phyloP scores from a whole-genome alignment of 1,140 invertebrate genomes.

The Atopsyche davidsoni region DNA sequence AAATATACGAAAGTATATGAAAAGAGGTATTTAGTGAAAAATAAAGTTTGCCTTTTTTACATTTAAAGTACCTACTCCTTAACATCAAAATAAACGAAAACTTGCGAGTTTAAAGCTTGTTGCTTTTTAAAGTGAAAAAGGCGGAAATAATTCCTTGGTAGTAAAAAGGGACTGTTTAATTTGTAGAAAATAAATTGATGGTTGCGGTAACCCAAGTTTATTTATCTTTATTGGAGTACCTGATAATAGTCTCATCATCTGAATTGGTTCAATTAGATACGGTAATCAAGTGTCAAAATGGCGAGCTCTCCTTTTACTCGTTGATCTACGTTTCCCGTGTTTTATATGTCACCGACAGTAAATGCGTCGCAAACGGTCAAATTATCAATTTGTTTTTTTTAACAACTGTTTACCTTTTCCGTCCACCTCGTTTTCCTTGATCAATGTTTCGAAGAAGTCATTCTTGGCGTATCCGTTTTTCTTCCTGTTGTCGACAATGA shows the following conservation, averaged over 20 bases:
- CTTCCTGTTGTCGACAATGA: slow-evolving; percentile 8
- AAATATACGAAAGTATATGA: not conserved
- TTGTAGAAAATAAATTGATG: too few species aligned
- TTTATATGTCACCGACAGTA: not conserved
- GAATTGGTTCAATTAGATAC: too few species aligned
- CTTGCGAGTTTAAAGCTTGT: not conserved
- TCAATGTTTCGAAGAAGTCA: slow-evolving; percentile 4
- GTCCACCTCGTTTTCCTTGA: not conserved
- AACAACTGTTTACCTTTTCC: not conserved
- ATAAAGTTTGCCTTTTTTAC: not conserved
- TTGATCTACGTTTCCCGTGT: not conserved
- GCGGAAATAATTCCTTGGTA: not conserved
- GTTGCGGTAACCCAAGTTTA: too few species aligned
- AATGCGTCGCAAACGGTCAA: not conserved
- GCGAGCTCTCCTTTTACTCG: too few species aligned
- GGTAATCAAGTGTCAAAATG: too few species aligned
- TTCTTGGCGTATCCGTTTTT: slow-evolving; percentile 13
- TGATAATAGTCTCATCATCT: too few species aligned
- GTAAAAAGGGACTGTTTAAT: too few species aligned
- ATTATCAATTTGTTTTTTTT: not conserved
- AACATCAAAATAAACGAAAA: slow-evolving; percentile 6
- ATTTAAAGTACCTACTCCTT: not conserved
- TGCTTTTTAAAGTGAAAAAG: not conserved
- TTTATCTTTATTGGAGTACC: too few species aligned
- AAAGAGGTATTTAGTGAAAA: not conserved